These are phyloP conservation scores for Drosophila littoralis DNA, from an alignment of 1,140 invertebrate genomes.

Conservation along the genomic window DNA sequence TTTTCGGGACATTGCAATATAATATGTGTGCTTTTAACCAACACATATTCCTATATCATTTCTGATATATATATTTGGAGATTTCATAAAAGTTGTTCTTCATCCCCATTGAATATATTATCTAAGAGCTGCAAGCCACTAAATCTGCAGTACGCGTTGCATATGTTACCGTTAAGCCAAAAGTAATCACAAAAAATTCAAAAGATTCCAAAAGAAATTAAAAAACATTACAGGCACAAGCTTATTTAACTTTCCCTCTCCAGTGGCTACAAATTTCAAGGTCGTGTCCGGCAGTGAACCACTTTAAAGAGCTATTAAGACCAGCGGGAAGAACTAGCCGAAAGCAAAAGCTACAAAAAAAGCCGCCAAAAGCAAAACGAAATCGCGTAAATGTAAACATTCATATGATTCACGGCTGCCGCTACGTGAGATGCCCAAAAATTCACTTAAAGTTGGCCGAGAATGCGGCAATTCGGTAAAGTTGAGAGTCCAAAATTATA, in stretches of 20 bases:
- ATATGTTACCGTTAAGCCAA: background rate
- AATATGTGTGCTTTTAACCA: no score
- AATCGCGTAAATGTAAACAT: conserved; percentile 59
- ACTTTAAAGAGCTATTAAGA: conserved; percentile 30
- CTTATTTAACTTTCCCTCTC: conserved; percentile 57
- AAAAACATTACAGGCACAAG: conserved; percentile 52
- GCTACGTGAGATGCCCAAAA: conserved; percentile 48
- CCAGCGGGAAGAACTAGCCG: conserved; percentile 54
- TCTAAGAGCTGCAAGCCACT: no score
- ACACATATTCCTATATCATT: no score
- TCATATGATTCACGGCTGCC: conserved; percentile 44
- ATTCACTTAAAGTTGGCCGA: conserved; percentile 29
- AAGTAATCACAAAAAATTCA: background rate
- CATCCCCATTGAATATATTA: no score
- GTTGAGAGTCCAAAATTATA: background rate
- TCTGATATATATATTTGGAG: no score
- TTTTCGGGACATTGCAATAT: no score
- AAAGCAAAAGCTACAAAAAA: conserved; percentile 30
- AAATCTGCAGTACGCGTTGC: background rate
- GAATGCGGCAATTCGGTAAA: conserved; percentile 15
- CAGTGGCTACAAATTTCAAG: conserved; percentile 52
- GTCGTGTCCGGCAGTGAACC: conserved; percentile 23
- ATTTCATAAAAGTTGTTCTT: no score
- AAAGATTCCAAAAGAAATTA: conserved; percentile 34
- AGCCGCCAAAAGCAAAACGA: conserved; percentile 28